Evolutionary conservation across 2,113 vertebrate species (phyloP), one percentile per base, ranked within the genome.

Genomic region (Cervus canadensis): DNA sequence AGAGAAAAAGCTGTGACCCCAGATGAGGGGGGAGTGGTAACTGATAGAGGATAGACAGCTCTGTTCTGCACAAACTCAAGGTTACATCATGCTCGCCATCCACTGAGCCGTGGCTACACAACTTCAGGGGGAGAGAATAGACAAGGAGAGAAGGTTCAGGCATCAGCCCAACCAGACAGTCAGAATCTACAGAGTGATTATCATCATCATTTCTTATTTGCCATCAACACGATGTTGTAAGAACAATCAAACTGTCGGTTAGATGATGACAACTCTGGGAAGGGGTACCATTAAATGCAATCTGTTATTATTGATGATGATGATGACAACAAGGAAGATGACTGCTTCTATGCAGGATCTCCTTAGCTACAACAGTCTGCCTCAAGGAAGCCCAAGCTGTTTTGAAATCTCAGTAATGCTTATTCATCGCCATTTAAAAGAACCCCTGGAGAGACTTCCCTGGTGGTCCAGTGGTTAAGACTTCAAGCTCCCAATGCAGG

Each of bases 181-280:
- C 87, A 71, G 64, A 43, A 78, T 52, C 19, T 26, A 57, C 12
- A 86, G 30, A 33, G 14, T 17, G 87, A 74, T 48, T 26, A 96
- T 90, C 85, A 59, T 0, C 81, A 43, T 3, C 59, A 81, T 91
- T 91, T 89, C 82, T 67, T 59, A 87, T 89, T 78, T 28, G 88
- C 76, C 52, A 97, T 91, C 89, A 91, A 56, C 60, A 83, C 82
- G 90, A 86, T 59, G 50, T 26, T 88, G 59, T 85, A 30, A 97
- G 56, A 95, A 17, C 45, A 78, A 92, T 81, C 7, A 43, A 52
- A 92, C 91, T 23, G 48, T 57, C 76, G 60, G 21, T 26, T 92
- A 19, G 19, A 52, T 0, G 7, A 88, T 74, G 88, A 52, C 56
- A 25, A 59, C 88, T 96, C 85, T 95, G 52, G 28, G 50, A 64